Evolutionary conservation across 2,888 invertebrate genomes (phyloP).

Genomic region (Luperina testacea): DNA sequence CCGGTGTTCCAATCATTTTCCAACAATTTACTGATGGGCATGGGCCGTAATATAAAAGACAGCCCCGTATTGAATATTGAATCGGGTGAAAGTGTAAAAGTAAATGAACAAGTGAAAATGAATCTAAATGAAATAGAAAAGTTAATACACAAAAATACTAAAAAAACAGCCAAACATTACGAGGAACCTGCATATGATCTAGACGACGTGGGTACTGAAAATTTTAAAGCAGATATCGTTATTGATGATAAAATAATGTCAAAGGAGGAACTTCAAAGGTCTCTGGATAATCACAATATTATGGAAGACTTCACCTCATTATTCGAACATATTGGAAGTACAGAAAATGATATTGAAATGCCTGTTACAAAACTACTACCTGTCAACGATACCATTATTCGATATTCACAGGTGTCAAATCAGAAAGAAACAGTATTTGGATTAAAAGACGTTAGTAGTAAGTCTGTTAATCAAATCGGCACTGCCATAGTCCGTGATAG

Average conservation of each 20-base stretch:
- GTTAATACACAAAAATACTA: constrained; percentile 64
- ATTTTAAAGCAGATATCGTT: constrained; percentile 61
- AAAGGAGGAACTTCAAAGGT: constrained; percentile 11
- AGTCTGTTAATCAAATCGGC: neutral
- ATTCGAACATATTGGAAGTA: constrained; percentile 62
- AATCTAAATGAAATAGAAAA: constrained; percentile 73
- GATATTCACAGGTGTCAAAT: constrained; percentile 4
- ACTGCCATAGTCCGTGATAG: constrained; percentile 30
- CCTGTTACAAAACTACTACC: constrained; percentile 54
- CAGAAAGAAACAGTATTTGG: neutral
- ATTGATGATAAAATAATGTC: constrained; percentile 39
- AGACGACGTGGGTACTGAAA: constrained; percentile 64
- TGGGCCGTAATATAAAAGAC: constrained; percentile 41
- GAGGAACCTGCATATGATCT: constrained; percentile 63
- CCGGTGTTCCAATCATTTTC: constrained; percentile 78
- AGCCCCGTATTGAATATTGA: constrained; percentile 71
- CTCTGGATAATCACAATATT: neutral
- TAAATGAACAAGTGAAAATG: constrained; percentile 62
- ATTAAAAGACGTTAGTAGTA: neutral
- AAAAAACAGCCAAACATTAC: constrained; percentile 26
- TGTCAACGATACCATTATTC: constrained; percentile 44
- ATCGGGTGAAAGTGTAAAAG: constrained; percentile 76
- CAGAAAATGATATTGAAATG: constrained; percentile 46
- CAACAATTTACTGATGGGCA: constrained; percentile 70
- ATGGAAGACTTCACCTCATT: constrained; percentile 45